Evolutionary conservation across 2,888 invertebrate species (phyloP), one percentile per base, ranked within the genome.

Genomic region (Ochropleura leucogaster): DNA sequence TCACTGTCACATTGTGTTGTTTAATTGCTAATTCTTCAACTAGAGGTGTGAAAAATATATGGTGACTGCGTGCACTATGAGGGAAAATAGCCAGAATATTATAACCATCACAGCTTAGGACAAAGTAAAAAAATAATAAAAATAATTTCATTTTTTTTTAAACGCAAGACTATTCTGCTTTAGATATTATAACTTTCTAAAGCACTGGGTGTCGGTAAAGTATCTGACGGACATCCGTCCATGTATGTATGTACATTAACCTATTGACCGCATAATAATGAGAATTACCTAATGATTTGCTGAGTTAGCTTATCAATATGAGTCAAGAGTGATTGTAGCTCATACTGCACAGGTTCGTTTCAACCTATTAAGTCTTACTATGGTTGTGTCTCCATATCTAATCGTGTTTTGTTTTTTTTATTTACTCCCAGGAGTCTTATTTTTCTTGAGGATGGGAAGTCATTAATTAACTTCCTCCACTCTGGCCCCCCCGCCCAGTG

Each of bases 1-100:
- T 86, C 14, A 93, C 91, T 5, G 90, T 93, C 40, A 94, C 89
- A 44, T 92, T 87, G 76, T 94, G 93, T 12, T 91, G 90, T 68
- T 89, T 88, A 47, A 80, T 81, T 9, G 92, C 92, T 64, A 94
- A 85, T 51, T 89, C 90, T 74, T 89, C 88, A 2, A 92, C 55
- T 3, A 82, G 40, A 16, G 72, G 49, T 8, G 62, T 68, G 40
- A 68, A 80, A 51, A 84, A 83, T 62, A 91, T 90, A 70, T 91
- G 90, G 73, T 92, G 90, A 64, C 92, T 92, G 60, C 88, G 86
- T 18, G 90, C 92, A 69, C 91, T 88, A 60, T 91, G 89, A 0
- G 90, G 89, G 62, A 92, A 92, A 57, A 91, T 82, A 0, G 88
- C 88, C 47, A 92, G 68, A 67, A 92, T 91, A 77, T 87, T 89